A percentile compares a stretch with the other conserved stretches of the same genome.
Evolutionary conservation across 2,888 invertebrate genomes (phyloP).

Genomic region (Drosophila atripex): DNA sequence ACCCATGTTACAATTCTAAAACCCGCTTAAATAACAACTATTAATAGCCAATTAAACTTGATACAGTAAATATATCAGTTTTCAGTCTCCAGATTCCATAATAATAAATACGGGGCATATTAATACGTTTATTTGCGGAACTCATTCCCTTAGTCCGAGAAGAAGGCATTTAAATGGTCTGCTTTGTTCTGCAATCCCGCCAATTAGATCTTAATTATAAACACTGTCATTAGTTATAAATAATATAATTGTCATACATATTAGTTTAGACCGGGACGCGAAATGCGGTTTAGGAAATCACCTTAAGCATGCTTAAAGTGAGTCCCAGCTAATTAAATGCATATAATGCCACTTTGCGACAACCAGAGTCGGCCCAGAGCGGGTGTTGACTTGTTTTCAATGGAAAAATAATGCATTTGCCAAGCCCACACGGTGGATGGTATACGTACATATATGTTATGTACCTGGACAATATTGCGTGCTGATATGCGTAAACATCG

Average conservation of each 20-base stretch:
- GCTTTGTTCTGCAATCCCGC: neutral
- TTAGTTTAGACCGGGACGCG: neutral
- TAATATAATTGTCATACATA: conserved; percentile 17
- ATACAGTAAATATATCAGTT: conserved; percentile 17
- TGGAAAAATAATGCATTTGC: conserved; percentile 33
- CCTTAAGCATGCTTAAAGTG: conserved; percentile 11
- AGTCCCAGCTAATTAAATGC: conserved; percentile 30
- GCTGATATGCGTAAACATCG: conserved; percentile 43
- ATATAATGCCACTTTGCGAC: conserved; percentile 8
- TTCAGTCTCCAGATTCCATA: conserved; percentile 22
- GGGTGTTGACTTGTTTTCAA: conserved; percentile 30
- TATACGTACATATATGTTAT: neutral
- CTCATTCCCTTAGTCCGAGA: conserved; percentile 4
- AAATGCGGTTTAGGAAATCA: conserved; percentile 27
- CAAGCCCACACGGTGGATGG: conserved; percentile 29
- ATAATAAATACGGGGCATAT: conserved; percentile 6
- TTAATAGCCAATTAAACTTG: conserved; percentile 6
- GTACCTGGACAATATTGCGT: conserved; percentile 43
- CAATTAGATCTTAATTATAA: conserved; percentile 12
- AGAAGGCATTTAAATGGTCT: conserved; percentile 5
- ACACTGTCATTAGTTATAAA: conserved; percentile 16
- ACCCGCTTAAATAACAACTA: neutral
- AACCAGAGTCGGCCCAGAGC: neutral
- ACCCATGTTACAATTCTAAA: neutral
- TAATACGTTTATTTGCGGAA: neutral